Conservation (phyloP, 2,113 vertebrate species). For the Mesocricetus auratus region DNA sequence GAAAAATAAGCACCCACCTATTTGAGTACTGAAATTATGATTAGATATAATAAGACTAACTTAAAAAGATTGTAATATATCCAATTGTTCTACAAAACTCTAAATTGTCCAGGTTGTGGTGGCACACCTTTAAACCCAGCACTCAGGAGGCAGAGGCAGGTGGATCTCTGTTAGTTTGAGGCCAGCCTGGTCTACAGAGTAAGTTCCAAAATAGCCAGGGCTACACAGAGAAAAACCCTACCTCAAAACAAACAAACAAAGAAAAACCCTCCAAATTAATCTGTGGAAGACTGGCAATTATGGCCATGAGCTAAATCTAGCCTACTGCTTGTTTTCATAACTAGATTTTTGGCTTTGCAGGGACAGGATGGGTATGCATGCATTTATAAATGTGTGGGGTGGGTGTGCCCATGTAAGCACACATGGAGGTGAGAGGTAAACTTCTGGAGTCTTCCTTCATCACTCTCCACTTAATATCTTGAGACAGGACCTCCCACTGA, state of each 20-base stretch:
- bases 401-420: neutral
- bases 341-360: neutral
- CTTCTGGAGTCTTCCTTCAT: neutral
- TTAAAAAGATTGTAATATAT: neutral
- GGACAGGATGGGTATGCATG: neutral
- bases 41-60: conserved; percentile 26
- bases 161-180: too few relatives aligned
- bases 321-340: neutral
- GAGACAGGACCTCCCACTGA: neutral
- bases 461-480: neutral
- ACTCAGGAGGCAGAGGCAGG: too few relatives aligned
- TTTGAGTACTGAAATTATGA: conserved; percentile 31
- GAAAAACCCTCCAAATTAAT: neutral
- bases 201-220: too few relatives aligned
- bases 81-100: conserved; percentile 23
- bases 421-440: neutral
- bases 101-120: neutral
- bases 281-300: conserved; percentile 19
- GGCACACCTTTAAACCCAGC: too few relatives aligned
- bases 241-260: too few relatives aligned
- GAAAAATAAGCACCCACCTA: conserved; percentile 49
- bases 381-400: neutral
- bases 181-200: too few relatives aligned
- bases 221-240: too few relatives aligned
- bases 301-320: neutral